Evolutionary conservation across 2,113 vertebrate species (phyloP), one percentile per base, ranked within the genome.

Genomic region (Lagenorhynchus albirostris): DNA sequence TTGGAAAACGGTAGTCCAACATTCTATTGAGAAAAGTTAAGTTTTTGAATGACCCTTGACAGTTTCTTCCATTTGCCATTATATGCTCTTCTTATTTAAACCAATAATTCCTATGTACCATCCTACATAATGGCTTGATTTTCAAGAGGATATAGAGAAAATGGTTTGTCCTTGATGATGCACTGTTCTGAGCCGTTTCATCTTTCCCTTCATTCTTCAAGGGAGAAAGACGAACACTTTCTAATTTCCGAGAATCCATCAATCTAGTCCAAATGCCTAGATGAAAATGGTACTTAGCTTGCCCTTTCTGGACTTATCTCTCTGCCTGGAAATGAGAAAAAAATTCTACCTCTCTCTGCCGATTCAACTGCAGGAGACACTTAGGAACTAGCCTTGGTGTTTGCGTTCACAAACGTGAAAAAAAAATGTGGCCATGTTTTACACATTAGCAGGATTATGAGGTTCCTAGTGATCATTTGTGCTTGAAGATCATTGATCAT

Each of bases 401-500:
- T 83, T 94, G 81, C 71, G 96, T 96, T 93, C 36, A 53, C 9
- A 95, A 86, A 82, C 82, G 38, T 38, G 38, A 38, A 38, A 38
- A 38, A 38, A 38, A 38, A 89, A 71, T 83, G 38, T 90, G 63
- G 21, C 14, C 50, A 17, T 91, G 82, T 74, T 77, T 77, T 96
- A 70, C 33, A 95, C 50, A 77, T 60, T 95, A 68, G 50, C 11
- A 41, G 47, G 70, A 93, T 95, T 85, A 74, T 20, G 50, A 93
- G 73, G 33, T 93, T 93, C 29, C 62, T 77, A 62, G 33, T 93
- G 93, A 90, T 93, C 68, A 80, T 93, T 96, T 83, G 21, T 53
- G 26, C 33, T 97, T 95, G 47, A 50, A 89, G 67, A 91, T 94
- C 96, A 96, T 86, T 92, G 53, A 91, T 94, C 93, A 96, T 86